These are phyloP conservation scores for Reticulitermes speratus DNA, from an alignment of 1,140 invertebrate genomes.

Conservation along the genomic window DNA sequence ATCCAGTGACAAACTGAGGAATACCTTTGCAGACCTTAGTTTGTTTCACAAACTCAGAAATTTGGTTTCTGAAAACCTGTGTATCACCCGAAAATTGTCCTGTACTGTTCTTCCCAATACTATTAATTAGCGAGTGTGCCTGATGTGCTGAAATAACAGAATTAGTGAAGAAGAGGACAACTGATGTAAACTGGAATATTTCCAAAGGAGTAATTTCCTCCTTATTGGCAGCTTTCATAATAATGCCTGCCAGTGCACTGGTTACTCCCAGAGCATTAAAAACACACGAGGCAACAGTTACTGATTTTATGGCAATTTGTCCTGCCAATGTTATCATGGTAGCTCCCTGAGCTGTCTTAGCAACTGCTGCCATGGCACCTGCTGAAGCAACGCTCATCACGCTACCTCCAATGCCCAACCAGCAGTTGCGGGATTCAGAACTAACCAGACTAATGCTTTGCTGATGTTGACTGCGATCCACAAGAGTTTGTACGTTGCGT, in stretches of 20 bases:
- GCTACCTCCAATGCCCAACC: slow-evolving; percentile 17
- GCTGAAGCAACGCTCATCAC: not conserved
- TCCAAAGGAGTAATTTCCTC: not conserved
- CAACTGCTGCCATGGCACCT: not conserved
- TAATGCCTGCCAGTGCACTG: not conserved
- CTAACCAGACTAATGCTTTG: slow-evolving; percentile 13
- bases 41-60: not conserved
- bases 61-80: not conserved
- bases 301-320: not conserved
- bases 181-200: not conserved
- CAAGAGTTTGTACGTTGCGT: not conserved
- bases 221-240: not conserved
- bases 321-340: not conserved
- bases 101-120: not conserved
- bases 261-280: not conserved
- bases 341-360: not conserved
- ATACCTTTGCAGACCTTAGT: not conserved
- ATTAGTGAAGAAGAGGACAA: slow-evolving; percentile 1
- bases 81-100: not conserved
- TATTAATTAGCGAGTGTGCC: not conserved
- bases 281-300: not conserved
- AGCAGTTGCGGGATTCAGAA: slow-evolving; percentile 11
- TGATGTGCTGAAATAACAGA: slow-evolving; percentile 1
- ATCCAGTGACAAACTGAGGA: not conserved
- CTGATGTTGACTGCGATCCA: not conserved